phyloP scores from a whole-genome alignment of 2,113 vertebrate species.

The Nycticebus coucang region DNA sequence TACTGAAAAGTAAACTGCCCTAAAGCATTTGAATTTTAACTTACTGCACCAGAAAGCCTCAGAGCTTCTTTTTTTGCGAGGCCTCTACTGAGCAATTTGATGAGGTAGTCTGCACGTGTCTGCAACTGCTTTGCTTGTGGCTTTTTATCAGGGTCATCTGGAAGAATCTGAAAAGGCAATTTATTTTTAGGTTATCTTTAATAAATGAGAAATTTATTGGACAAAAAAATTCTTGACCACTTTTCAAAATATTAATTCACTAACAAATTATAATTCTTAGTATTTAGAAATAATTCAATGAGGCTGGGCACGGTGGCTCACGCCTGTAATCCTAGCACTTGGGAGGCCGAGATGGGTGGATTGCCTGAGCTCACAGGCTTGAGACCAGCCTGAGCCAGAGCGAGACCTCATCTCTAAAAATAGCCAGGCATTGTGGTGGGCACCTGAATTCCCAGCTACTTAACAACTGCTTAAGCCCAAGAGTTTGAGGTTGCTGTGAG shows the following conservation, averaged over 20 bases:
- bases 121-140: constrained; percentile 99
- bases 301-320: no score
- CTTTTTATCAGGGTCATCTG: constrained; percentile 99
- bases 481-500: no score
- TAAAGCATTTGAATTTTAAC: constrained; percentile 75
- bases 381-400: no score
- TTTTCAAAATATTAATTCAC: background rate
- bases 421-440: no score
- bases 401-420: no score
- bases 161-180: constrained; percentile 91
- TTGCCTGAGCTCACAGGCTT: no score
- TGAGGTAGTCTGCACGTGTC: constrained; percentile 99
- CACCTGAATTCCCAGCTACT: no score
- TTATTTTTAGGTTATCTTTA: constrained; percentile 50
- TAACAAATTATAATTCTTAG: background rate
- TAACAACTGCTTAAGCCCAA: no score
- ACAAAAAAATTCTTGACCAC: constrained; percentile 21
- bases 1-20: background rate
- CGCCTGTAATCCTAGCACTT: no score
- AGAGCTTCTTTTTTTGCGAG: constrained; percentile 96
- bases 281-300: background rate
- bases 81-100: constrained; percentile 98
- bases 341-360: no score
- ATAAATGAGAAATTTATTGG: constrained; percentile 10
- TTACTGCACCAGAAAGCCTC: constrained; percentile 92